These are phyloP conservation scores for Luperina testacea DNA, from an alignment of 2,888 invertebrate genomes.

Conservation along the genomic window DNA sequence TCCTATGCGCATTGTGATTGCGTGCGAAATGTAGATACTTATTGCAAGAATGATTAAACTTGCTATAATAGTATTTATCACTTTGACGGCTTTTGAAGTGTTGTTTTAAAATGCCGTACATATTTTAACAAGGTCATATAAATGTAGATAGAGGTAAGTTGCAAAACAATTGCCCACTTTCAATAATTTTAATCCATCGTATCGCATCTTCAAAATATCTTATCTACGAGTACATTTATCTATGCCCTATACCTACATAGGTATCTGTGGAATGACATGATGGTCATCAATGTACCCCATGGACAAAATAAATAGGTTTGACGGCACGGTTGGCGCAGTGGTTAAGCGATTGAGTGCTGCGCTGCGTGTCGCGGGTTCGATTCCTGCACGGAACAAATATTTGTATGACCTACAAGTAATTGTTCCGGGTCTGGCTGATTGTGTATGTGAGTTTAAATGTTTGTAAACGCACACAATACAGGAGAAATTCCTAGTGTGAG, in stretches of 20 bases:
- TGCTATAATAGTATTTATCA: not conserved
- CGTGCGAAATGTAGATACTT: not conserved
- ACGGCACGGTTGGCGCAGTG: too few species aligned
- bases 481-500: too few species aligned
- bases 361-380: too few species aligned
- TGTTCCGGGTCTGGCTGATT: too few species aligned
- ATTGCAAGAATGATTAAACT: not conserved
- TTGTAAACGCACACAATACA: too few species aligned
- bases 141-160: not conserved
- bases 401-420: too few species aligned
- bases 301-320: not conserved
- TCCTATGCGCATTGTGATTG: not conserved
- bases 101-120: not conserved
- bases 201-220: constrained; percentile 32
- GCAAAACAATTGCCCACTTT: constrained; percentile 32
- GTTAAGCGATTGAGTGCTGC: too few species aligned
- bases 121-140: constrained; percentile 22
- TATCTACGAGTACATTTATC: constrained; percentile 29
- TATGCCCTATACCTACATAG: constrained; percentile 1
- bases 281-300: constrained; percentile 12
- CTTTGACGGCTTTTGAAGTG: constrained; percentile 8
- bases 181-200: constrained; percentile 27
- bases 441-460: too few species aligned
- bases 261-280: not conserved
- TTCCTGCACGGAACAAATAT: too few species aligned